Conservation (phyloP, 2,797 vertebrate genomes). For the Picus viridis region DNA sequence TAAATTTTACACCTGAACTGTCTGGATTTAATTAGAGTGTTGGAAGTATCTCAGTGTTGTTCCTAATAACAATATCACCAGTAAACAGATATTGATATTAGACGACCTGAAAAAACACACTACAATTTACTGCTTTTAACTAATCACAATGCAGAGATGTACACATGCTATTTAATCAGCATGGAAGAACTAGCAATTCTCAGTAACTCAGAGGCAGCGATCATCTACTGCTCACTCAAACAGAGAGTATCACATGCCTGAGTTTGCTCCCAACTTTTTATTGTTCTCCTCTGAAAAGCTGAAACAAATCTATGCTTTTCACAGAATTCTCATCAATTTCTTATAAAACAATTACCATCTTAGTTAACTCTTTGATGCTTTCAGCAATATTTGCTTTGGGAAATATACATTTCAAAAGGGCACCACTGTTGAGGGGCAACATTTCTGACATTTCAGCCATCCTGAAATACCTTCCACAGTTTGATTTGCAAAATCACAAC, state of each 20-base stretch:
- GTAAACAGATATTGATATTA: background rate
- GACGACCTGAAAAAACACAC: background rate
- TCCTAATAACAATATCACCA: constrained; percentile 18
- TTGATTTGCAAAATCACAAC: background rate
- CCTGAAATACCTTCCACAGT: background rate
- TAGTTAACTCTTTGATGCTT: accelerated
- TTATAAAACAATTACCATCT: background rate
- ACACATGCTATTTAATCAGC: background rate
- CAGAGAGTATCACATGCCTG: background rate
- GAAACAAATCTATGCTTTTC: background rate
- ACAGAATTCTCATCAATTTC: background rate
- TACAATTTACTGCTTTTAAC: background rate
- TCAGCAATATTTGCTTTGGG: background rate
- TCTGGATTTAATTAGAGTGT: constrained; percentile 23
- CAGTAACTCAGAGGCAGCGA: background rate
- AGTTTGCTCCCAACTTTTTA: background rate
- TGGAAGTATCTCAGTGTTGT: background rate
- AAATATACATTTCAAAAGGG: background rate
- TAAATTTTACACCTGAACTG: constrained; percentile 48
- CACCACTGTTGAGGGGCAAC: background rate
- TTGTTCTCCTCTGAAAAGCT: background rate
- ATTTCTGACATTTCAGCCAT: background rate
- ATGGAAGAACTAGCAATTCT: background rate
- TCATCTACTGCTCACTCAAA: background rate
- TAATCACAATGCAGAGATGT: background rate